phyloP scores from a whole-genome alignment of 2,888 invertebrate genomes.

The Leptopilina myrica region DNA sequence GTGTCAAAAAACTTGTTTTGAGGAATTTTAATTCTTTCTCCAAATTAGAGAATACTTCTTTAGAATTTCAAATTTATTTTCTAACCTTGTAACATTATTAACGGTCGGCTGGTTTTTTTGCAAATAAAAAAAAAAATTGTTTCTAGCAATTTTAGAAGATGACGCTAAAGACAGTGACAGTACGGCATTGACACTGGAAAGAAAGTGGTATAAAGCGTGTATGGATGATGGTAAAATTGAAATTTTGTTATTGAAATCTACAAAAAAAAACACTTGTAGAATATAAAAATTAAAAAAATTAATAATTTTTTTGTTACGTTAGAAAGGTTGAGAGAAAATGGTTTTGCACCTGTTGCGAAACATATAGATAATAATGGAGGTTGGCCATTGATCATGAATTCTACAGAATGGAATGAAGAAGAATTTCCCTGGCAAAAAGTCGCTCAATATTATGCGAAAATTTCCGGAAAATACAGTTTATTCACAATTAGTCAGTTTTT shows the following conservation, averaged over 20 bases:
- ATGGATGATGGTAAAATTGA: slow-evolving; percentile 42
- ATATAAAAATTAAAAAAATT: too few species aligned
- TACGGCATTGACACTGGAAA: slow-evolving; percentile 38
- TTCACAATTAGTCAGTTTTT: slow-evolving; percentile 35
- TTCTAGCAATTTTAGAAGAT: slow-evolving; percentile 44
- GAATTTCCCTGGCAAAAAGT: slow-evolving; percentile 47
- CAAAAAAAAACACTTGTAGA: too few species aligned
- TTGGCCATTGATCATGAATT: slow-evolving; percentile 47
- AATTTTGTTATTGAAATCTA: too few species aligned
- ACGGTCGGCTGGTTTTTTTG: too few species aligned
- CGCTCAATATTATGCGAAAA: slow-evolving; percentile 47
- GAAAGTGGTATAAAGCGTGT: slow-evolving; percentile 44
- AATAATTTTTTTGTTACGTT: too few species aligned
- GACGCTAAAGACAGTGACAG: slow-evolving; percentile 32
- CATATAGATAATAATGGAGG: slow-evolving; percentile 45
- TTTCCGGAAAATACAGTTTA: slow-evolving; percentile 42
- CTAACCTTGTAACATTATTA: too few species aligned
- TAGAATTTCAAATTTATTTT: too few species aligned
- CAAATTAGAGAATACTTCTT: too few species aligned
- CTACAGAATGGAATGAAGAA: slow-evolving; percentile 10
- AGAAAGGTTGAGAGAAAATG: slow-evolving; percentile 42
- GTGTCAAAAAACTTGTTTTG: too few species aligned
- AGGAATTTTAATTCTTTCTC: too few species aligned
- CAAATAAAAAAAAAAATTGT: not conserved
- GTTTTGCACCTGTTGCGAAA: slow-evolving; percentile 40